phyloP scores from a whole-genome alignment of 2,797 vertebrate species.

The Eutrigla gurnardus region DNA sequence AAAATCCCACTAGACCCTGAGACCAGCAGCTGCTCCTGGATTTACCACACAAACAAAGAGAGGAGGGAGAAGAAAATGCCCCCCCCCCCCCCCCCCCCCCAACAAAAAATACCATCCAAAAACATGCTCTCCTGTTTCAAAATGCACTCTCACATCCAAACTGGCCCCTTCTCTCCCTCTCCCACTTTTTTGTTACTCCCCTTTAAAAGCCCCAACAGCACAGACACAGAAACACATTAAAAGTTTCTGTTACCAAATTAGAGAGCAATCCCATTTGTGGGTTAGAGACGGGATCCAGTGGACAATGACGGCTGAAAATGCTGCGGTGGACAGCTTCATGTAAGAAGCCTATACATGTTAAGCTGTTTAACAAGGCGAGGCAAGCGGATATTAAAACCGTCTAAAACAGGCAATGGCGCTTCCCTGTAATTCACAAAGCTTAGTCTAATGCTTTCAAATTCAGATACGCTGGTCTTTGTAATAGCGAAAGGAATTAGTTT shows the following conservation, averaged over 20 bases:
- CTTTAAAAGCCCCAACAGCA: slow-evolving; percentile 61
- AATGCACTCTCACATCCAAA: slow-evolving; percentile 78
- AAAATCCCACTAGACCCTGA: slow-evolving; percentile 91
- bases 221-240: slow-evolving; percentile 71
- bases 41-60: slow-evolving; percentile 88
- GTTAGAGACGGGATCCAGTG: slow-evolving; percentile 40
- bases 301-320: slow-evolving; percentile 49
- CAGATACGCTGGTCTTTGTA: slow-evolving; percentile 19
- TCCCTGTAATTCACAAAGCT: slow-evolving; percentile 32
- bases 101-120: slow-evolving; percentile 78
- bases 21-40: slow-evolving; percentile 92
- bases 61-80: slow-evolving; percentile 70
- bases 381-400: slow-evolving; percentile 32
- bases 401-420: slow-evolving; percentile 18
- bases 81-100: slow-evolving; percentile 43
- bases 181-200: slow-evolving; percentile 37
- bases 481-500: slow-evolving; percentile 25
- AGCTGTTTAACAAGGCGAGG: slow-evolving; percentile 43
- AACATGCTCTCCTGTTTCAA: slow-evolving; percentile 82
- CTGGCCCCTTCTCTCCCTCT: slow-evolving; percentile 54
- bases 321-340: slow-evolving; percentile 35
- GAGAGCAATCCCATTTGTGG: slow-evolving; percentile 40
- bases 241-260: slow-evolving; percentile 75
- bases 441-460: slow-evolving; percentile 37
- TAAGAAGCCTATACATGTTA: slow-evolving; percentile 38